Base-by-base conservation (phyloP, 2,888 invertebrate genomes). In the Lamproptera curius region DNA sequence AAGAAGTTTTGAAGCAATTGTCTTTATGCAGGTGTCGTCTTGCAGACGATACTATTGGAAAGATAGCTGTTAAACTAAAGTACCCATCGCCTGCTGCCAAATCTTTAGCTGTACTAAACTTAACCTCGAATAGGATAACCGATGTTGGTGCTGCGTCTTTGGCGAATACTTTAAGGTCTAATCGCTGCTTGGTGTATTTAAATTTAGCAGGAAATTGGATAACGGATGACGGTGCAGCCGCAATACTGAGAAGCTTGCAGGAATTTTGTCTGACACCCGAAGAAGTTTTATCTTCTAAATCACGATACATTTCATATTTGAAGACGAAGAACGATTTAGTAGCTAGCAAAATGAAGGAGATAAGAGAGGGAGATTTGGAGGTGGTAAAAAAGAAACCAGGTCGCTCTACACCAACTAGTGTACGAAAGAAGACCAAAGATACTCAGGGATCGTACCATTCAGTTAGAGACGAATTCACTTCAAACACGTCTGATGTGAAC, bases 111-210 rank as follows among this genome's bases (percentile, higher is more conserved):
- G 49, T 65, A n/a, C 53, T 83, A 0, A 81, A 77, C 53, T 49
- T 84, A 20, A 58, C 78, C 1, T 62, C 73, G 0, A 83, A 84
- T 43, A 62, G 39, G 40, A 76, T 84, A 8, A 73, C 78, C 1
- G 72, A 82, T 54, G 9, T 50, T 0, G 82, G 81, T 1, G 70
- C 60, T 0, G 61, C 57, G 16, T 52, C 53, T 48, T 45, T 83
- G 39, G 70, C 66, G 1, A 51, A 69, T 1, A 63, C 62, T 0
- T 42, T 83, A 1, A 59, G 75, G 42, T 50, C 67, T 0, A 84
- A 83, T 42, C 63, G 74, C 47, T 57, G 63, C 2, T 48, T 84
- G 1, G 43, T 50, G 9, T 81, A 79, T 46, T 41, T 83, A 11
- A 82, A 78, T 55, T 46, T 84, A 42, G 58, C 76, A 1, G 67